Percentiles rank a stretch among this genome's conserved stretches.
These are phyloP conservation scores for Phrynosoma blainvillii DNA, from an alignment of 2,113 vertebrate genomes.

Conservation along the genomic window DNA sequence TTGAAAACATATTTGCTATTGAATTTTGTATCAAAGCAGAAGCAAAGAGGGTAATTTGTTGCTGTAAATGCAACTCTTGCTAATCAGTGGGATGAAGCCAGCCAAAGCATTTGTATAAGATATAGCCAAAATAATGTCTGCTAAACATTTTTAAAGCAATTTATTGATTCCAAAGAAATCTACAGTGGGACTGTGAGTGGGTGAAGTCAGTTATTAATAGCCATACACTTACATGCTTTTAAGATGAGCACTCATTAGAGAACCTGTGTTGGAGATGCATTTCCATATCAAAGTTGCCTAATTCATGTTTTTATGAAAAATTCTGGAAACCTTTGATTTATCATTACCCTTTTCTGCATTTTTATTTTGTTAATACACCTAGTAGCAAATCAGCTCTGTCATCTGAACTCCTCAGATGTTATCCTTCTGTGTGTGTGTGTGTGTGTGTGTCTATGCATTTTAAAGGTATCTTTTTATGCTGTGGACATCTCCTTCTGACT, in stretches of 20 bases:
- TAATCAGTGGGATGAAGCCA: conserved; percentile 64
- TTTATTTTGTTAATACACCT: background rate
- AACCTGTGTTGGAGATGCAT: conserved; percentile 20
- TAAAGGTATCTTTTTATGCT: background rate
- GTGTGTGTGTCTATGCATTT: too few species aligned
- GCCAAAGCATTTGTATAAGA: conserved; percentile 58
- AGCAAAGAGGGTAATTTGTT: conserved; percentile 63
- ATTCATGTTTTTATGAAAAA: background rate
- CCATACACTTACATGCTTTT: conserved; percentile 2
- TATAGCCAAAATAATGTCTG: conserved; percentile 62
- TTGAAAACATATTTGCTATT: conserved; percentile 56
- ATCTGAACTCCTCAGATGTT: too few species aligned
- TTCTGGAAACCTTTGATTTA: background rate
- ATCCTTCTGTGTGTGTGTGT: too few species aligned
- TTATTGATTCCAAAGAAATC: conserved; percentile 53
- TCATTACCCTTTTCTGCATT: background rate
- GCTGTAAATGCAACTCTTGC: conserved; percentile 55
- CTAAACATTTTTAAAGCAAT: conserved; percentile 51
- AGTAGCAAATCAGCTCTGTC: background rate
- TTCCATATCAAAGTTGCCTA: background rate
- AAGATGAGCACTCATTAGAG: conserved; percentile 6
- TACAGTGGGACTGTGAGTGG: conserved; percentile 23
- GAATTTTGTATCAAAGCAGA: conserved; percentile 69
- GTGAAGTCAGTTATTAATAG: conserved; percentile 24
- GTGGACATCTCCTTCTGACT: background rate